Conservation (phyloP, 2,113 vertebrate species). For the Solea senegalensis region DNA sequence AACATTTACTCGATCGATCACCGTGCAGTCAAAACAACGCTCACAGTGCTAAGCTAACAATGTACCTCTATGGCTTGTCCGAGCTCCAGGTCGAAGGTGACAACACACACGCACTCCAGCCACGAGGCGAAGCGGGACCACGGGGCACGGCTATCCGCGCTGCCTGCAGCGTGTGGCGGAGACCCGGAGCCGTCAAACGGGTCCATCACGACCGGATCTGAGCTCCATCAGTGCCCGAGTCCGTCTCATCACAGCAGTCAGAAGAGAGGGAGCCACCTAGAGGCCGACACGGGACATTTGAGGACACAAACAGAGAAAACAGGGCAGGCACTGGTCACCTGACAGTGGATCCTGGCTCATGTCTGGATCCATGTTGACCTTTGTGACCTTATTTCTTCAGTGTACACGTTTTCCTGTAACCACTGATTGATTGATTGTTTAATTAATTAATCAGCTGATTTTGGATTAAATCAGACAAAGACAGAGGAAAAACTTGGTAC, state of each 20-base stretch:
- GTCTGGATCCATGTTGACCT: no score
- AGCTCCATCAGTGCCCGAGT: conserved; percentile 8
- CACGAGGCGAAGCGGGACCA: conserved; percentile 91
- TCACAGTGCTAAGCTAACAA: conserved; percentile 55
- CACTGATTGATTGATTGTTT: no score
- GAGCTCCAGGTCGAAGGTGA: conserved; percentile 94
- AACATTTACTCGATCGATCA: no score
- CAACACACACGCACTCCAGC: conserved; percentile 92
- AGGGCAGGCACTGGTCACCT: no score
- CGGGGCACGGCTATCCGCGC: conserved; percentile 52
- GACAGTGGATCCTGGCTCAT: no score
- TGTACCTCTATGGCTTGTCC: conserved; percentile 93
- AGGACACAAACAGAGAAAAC: not conserved
- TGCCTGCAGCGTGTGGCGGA: conserved; percentile 19
- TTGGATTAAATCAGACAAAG: no score
- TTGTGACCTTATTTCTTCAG: no score
- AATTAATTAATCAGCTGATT: no score
- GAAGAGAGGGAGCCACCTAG: not conserved
- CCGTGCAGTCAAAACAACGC: not conserved
- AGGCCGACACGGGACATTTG: not conserved
- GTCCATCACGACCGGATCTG: conserved; percentile 70
- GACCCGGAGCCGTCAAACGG: conserved; percentile 62
- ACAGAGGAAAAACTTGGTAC: no score
- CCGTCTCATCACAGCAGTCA: conserved; percentile 9
- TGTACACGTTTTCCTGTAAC: no score